Percentiles rank a stretch among this genome's conserved stretches.
Evolutionary conservation across 92 coral and sea anemone species (phyloP).

Genomic region (Porites lobata): DNA sequence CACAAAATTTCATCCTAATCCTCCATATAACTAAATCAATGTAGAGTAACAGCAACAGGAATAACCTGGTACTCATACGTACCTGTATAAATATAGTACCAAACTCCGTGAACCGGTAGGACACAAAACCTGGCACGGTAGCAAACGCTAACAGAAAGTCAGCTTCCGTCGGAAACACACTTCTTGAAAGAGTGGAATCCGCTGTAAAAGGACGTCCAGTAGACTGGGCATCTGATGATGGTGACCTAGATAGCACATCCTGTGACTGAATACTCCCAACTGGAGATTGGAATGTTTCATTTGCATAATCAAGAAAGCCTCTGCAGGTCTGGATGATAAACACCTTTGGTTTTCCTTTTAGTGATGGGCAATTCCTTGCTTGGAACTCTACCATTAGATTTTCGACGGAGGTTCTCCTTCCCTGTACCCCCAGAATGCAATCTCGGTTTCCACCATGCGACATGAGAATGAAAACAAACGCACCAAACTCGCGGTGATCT

Average conservation of each 20-base stretch:
- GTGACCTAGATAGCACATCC: neutral
- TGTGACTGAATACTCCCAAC: neutral
- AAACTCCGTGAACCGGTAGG: slow-evolving; percentile 3
- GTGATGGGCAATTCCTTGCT: slow-evolving; percentile 53
- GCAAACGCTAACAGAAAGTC: slow-evolving; percentile 66
- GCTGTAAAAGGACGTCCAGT: neutral
- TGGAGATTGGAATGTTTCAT: neutral
- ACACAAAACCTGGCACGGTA: slow-evolving; percentile 53
- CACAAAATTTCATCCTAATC: no score
- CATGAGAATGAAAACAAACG: slow-evolving; percentile 77
- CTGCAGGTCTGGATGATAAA: slow-evolving; percentile 84
- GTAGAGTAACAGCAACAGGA: no score
- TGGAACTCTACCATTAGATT: slow-evolving; percentile 47
- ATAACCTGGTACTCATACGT: neutral
- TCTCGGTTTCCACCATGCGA: slow-evolving; percentile 79
- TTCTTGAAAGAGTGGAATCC: slow-evolving; percentile 47
- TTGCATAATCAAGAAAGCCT: neutral
- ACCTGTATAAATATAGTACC: slow-evolving; percentile 62
- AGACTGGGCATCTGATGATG: neutral
- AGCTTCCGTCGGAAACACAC: slow-evolving; percentile 39
- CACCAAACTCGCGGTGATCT: slow-evolving; percentile 66
- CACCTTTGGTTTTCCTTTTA: slow-evolving; percentile 73
- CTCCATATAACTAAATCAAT: no score
- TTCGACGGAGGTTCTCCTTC: slow-evolving; percentile 15
- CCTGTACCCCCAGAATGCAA: slow-evolving; percentile 67